These are phyloP conservation scores for Macrocentrus cingulum DNA, from an alignment of 1,140 invertebrate species.

Conservation along the genomic window DNA sequence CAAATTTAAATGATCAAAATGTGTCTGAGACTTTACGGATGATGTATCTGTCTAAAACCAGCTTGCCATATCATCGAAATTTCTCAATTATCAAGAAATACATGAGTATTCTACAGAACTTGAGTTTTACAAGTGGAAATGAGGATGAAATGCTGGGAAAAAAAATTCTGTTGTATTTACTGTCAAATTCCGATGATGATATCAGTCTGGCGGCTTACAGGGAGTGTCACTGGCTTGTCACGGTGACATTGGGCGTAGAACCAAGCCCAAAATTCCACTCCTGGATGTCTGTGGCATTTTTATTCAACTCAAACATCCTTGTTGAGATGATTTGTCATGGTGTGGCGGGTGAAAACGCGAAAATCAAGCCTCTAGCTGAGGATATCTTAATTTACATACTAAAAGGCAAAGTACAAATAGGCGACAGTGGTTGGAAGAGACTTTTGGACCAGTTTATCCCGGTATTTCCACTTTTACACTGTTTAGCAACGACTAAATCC, in stretches of 20 bases:
- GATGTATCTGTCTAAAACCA: conserved; percentile 42
- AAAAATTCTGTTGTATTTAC: conserved; percentile 42
- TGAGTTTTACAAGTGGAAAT: conserved; percentile 21
- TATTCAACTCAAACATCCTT: conserved; percentile 61
- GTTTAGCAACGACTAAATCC: conserved; percentile 49
- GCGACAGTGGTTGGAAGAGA: conserved; percentile 62
- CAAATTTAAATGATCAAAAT: conserved; percentile 5
- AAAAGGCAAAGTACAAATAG: conserved; percentile 64
- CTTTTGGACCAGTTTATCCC: conserved; percentile 62
- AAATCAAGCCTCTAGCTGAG: conserved; percentile 62
- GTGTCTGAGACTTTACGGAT: conserved; percentile 35
- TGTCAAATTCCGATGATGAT: conserved; percentile 45
- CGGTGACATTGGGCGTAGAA: conserved; percentile 50
- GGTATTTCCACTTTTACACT: conserved; percentile 60
- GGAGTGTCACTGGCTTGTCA: conserved; percentile 51
- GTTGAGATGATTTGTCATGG: conserved; percentile 69
- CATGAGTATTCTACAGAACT: conserved; percentile 12
- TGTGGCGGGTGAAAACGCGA: conserved; percentile 52
- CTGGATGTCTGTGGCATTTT: conserved; percentile 55
- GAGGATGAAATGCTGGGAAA: conserved; percentile 37
- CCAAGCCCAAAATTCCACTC: conserved; percentile 43
- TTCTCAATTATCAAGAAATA: conserved; percentile 34
- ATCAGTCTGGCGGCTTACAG: conserved; percentile 50
- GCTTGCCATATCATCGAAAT: conserved; percentile 48
- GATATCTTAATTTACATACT: conserved; percentile 65